Conservation (phyloP, 2,113 vertebrate species). For the Ageneiosus marmoratus region DNA sequence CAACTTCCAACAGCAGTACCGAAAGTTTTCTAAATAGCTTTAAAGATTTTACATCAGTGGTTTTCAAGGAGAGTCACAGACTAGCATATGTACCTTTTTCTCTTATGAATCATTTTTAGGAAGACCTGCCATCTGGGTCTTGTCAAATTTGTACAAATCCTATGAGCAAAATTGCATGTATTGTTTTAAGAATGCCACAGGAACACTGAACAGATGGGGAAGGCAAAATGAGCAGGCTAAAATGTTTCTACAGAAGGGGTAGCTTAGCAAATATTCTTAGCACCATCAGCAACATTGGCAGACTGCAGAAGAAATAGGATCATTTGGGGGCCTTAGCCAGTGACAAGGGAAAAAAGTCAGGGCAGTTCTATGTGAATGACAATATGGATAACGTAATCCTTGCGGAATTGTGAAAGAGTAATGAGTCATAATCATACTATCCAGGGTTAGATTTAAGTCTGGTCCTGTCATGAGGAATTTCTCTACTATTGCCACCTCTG, state of each 20-base stretch:
- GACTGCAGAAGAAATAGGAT: neutral
- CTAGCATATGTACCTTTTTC: neutral
- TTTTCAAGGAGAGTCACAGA: neutral
- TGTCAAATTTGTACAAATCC: slow-evolving; percentile 35
- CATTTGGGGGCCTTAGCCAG: neutral
- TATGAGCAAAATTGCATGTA: slow-evolving; percentile 21
- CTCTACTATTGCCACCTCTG: neutral
- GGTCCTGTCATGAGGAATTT: neutral
- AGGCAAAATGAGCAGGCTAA: neutral
- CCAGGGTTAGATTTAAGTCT: neutral
- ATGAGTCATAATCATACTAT: neutral
- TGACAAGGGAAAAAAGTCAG: neutral
- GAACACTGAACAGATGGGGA: slow-evolving; percentile 27
- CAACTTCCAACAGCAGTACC: neutral
- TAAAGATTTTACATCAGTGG: neutral
- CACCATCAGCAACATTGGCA: neutral
- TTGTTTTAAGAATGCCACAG: slow-evolving; percentile 27
- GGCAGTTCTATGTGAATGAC: slow-evolving; percentile 7
- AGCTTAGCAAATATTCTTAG: slow-evolving; percentile 18
- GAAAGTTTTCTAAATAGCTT: neutral
- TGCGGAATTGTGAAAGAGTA: neutral
- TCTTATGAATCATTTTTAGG: slow-evolving; percentile 3
- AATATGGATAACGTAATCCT: neutral
- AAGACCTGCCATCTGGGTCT: slow-evolving; percentile 32
- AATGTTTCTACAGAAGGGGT: slow-evolving; percentile 16